A percentile compares a stretch with the other conserved stretches of the same genome.
Conservation (phyloP, 2,113 vertebrate species). For the mouse (Mus musculus) region GRCm39 chr4:136328501-136329000, state of each 20-base stretch:
- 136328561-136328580: too few species aligned
- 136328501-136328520: too few species aligned
- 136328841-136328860: conserved; percentile 3
- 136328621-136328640: background rate
- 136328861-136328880: background rate
- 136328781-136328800: background rate
- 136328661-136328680: background rate
- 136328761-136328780: conserved; percentile 68
- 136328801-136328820: background rate
- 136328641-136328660: background rate
- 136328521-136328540: too few species aligned
- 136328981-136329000: background rate
- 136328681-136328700: background rate
- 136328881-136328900: background rate
- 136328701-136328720: background rate
- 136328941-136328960: background rate
- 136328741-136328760: conserved; percentile 53
- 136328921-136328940: background rate
- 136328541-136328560: too few species aligned
- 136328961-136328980: background rate
- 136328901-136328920: background rate
- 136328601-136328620: too few species aligned
- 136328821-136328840: background rate
- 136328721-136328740: background rate
- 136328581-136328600: too few species aligned